phyloP scores from a whole-genome alignment of 2,888 invertebrate genomes.

The Conchocele bisecta region DNA sequence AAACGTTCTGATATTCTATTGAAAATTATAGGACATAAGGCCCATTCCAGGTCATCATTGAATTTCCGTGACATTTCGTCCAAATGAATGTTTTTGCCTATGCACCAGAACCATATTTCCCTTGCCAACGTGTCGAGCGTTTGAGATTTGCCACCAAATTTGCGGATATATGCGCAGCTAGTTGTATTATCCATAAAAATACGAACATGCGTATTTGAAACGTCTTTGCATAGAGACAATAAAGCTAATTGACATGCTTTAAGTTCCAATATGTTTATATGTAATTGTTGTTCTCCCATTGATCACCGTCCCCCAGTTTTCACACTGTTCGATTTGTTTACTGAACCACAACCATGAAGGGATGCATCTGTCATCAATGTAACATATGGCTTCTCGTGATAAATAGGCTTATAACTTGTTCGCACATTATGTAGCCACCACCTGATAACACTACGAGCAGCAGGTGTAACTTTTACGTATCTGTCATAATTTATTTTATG shows the following conservation, averaged over 20 bases:
- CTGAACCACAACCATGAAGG: constrained; percentile 8
- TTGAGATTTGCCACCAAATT: no score
- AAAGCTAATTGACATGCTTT: constrained; percentile 33
- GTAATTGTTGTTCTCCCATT: constrained; percentile 5
- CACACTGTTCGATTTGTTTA: constrained; percentile 12
- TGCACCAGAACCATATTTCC: constrained; percentile 21
- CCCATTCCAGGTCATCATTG: no score
- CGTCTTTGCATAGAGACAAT: no score
- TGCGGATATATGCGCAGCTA: no score
- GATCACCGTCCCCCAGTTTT: constrained; percentile 32
- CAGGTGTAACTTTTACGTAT: constrained; percentile 5
- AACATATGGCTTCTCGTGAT: constrained; percentile 9
- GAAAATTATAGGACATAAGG: no score
- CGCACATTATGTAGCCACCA: constrained; percentile 45
- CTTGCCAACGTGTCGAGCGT: no score
- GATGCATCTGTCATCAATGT: no score
- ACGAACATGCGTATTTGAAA: constrained; percentile 33
- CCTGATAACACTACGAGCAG: background rate
- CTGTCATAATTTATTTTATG: constrained; percentile 37
- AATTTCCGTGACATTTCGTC: no score
- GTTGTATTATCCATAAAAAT: constrained; percentile 49
- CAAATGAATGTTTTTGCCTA: constrained; percentile 15
- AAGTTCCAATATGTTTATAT: constrained; percentile 46
- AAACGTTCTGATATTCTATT: no score
- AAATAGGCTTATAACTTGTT: constrained; percentile 1